Base-by-base conservation (phyloP, 2,797 vertebrate species). In the Liparis tanakae region DNA sequence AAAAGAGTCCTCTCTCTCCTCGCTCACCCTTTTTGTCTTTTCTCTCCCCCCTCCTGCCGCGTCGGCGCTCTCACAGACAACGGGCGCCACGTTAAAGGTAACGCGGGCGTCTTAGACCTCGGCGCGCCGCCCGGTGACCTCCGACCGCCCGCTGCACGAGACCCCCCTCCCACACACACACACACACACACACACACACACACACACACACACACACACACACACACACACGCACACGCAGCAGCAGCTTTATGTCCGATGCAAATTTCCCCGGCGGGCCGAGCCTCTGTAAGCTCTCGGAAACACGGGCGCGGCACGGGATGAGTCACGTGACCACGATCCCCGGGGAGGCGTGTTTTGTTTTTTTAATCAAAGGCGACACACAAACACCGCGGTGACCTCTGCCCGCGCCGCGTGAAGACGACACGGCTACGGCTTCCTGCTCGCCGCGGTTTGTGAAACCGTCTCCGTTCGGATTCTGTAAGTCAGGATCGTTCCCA, bases 71-170 rank as follows among this genome's bases (percentile, higher is more conserved):
- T 93, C 93, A 76, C 96, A 99, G 97, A 99, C 93, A 98, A 97
- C 94, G 97, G 97, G 88, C 96, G 95, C 92, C 96, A 94, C 95
- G 92, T 97, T 78, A 98, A 97, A 99, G 97, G 97, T 99, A 99
- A 97, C 79, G 72, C 84, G 20, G 74, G 89, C 81, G 69, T 78
- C 78, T 64, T 71, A 20, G 46, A 39, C 48, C 43, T 60, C n/a
- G 22, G 70, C 78, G 75, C 58, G 62, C 43, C 43, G 60, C 6
- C 10, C 34, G 41, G 69, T 74, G 36, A n/a, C 65, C 87, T 90
- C 88, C 92, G 51, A 82, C 91, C 94, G 95, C 94, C 91, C 93
- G 87, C 87, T 94, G 90, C 94, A 94, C 94, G 95, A 91, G 80
- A 90, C 90, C 87, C 15, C 25, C 22, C n/a, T n/a, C n/a, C n/a